Evolutionary conservation across 2,113 vertebrate species (phyloP).

Genomic region (Podarcis raffonei): DNA sequence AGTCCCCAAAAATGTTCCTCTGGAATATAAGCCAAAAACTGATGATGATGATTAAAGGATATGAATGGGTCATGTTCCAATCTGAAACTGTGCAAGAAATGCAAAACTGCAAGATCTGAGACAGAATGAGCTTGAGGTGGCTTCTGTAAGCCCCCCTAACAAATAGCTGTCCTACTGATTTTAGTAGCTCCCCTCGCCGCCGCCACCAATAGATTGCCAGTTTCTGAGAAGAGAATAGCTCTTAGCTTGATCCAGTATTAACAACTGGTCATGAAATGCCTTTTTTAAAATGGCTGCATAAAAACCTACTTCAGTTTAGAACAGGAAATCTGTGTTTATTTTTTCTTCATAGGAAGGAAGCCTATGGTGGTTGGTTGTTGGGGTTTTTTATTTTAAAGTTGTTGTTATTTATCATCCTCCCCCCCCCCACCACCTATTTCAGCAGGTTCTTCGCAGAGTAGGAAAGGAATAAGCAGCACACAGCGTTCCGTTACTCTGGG

Average conservation of each 20-base stretch:
- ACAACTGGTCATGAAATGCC: slow-evolving; percentile 39
- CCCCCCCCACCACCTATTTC: slow-evolving; percentile 21
- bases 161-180: slow-evolving; percentile 55
- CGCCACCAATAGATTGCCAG: slow-evolving; percentile 46
- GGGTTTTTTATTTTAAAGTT: background rate
- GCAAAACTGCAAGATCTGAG: background rate
- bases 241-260: slow-evolving; percentile 45
- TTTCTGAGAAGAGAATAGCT: slow-evolving; percentile 56
- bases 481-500: slow-evolving; percentile 33
- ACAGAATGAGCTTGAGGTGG: background rate
- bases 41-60: no score
- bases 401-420: background rate
- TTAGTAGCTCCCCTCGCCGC: slow-evolving; percentile 26
- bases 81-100: background rate
- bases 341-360: slow-evolving; percentile 20
- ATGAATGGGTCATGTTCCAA: background rate
- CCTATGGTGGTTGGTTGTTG: background rate
- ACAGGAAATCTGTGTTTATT: background rate
- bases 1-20: no score
- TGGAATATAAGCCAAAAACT: no score
- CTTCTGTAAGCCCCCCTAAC: background rate
- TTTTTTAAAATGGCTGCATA: background rate
- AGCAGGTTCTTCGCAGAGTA: slow-evolving; percentile 17
- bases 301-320: background rate
- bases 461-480: slow-evolving; percentile 9